Evolutionary conservation across 2,888 invertebrate genomes (phyloP), one percentile per base, ranked within the genome.

Genomic region (Yponomeuta evonymella): DNA sequence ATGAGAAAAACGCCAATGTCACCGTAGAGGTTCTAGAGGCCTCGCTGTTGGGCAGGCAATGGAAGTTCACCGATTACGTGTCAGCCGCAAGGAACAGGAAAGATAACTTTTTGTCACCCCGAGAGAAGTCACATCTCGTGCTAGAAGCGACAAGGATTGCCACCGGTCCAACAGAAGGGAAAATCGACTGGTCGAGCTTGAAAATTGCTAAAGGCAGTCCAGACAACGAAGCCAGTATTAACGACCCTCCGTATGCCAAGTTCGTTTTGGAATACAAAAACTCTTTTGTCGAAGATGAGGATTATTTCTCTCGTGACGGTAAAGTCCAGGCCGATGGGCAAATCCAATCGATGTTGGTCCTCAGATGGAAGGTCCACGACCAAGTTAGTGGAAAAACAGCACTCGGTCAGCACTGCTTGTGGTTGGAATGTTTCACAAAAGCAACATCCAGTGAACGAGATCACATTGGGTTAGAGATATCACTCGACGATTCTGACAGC

Each of bases 341-440:
- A 67, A 89, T 93, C 72, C 85, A 85, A 71, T 92, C 93, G 0
- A 91, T 91, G 87, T 84, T 93, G 73, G 80, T 92, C 15, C 77
- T 93, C 30, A 81, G 92, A 73, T 94, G 94, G 94, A 91, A 87
- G 77, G 94, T 94, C 0, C 86, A 89, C 72, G 94, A 95, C 76
- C 93, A 89, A 75, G 89, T 86, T 10, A 93, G 90, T 51, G 93
- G 92, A 65, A 90, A 93, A 72, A 86, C 91, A 8, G 94, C 94
- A 11, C 84, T 94, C 70, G 96, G 96, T 0, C 96, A 96, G 77
- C 95, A 95, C 79, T 94, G 94, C 77, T 83, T 95, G 29, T 94
- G 94, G 78, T 81, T 96, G 72, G 92, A 94, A 72, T 93, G 93
- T 76, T 91, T 95, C 72, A 93, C 93, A 74, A 90, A 92, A 79